Base-by-base conservation (phyloP, 2,113 vertebrate genomes). In the Hemibagrus wyckioides region DNA sequence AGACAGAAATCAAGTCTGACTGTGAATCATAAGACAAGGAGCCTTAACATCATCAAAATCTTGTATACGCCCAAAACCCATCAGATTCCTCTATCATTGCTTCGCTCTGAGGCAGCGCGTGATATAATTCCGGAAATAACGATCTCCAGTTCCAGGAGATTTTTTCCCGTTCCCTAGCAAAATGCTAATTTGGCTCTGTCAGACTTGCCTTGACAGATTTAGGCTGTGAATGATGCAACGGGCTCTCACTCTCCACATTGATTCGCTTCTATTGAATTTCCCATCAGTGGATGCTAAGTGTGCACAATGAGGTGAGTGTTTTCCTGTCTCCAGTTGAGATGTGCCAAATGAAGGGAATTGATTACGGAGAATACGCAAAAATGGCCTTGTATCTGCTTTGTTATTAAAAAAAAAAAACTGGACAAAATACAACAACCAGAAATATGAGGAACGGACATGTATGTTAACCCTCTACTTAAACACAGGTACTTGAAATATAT, bases 131-230 rank as follows among this genome's bases (percentile, higher is more conserved):
- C 15, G n/a, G 28, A 79, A 52, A 52, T 79, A 79, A 79, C n/a
- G n/a, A 71, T 56, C 50, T 54, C 83, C 30, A 30, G 50, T 84
- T 84, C 33, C 48, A 52, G 48, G 48, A 11, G 61, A 87, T 89
- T 90, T 76, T 90, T 87, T 86, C 57, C 79, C 44, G 44, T 83
- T 88, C 59, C 80, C 65, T 9, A 59, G 44, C 19, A 39, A 48
- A 87, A 89, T 90, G 88, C 79, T 90, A 89, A 90, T 87, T 85
- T 79, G 82, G 56, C 86, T 91, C 83, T 41, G 61, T 30, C 21
- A 59, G 84, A 88, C 80, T 10, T 41, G 75, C 30, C 69, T n/a
- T 87, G 88, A 89, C 83, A 83, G 80, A 91, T 92, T 84, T 89
- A 59, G 88, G 85, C 86, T 91, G 84, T 57, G 41, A 84, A 79